These are phyloP conservation scores for Liopterus haemorrhoidalis DNA, from an alignment of 2,888 invertebrate genomes.

Conservation along the genomic window DNA sequence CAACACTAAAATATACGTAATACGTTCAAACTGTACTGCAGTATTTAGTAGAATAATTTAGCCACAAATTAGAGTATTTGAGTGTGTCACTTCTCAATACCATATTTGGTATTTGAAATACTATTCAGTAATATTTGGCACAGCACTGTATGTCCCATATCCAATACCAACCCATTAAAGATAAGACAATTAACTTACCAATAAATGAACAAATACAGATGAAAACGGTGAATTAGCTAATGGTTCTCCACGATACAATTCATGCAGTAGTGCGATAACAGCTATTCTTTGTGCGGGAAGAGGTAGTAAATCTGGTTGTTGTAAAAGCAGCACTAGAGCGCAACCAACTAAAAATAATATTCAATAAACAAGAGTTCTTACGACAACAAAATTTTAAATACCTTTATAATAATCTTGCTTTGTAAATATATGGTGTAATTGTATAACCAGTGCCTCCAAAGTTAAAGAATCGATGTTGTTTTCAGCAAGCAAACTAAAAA, in stretches of 20 bases:
- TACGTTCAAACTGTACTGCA: too few relatives aligned
- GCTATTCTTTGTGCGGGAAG: constrained; percentile 62
- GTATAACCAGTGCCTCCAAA: constrained; percentile 68
- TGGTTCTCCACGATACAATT: constrained; percentile 63
- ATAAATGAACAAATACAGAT: constrained; percentile 60
- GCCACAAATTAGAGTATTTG: too few relatives aligned
- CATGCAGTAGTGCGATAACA: constrained; percentile 62
- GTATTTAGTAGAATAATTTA: too few relatives aligned
- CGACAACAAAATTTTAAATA: constrained; percentile 41
- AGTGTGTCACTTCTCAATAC: too few relatives aligned
- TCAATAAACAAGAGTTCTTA: constrained; percentile 24
- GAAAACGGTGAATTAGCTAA: constrained; percentile 65
- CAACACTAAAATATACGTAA: too few relatives aligned
- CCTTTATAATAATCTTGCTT: constrained; percentile 73
- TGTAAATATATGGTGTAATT: constrained; percentile 72
- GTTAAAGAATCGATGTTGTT: constrained; percentile 67
- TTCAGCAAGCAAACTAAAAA: constrained; percentile 63
- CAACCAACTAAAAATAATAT: constrained; percentile 50
- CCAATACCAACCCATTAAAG: not conserved
- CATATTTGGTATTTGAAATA: too few relatives aligned
- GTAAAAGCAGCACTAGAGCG: constrained; percentile 57
- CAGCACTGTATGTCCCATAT: too few relatives aligned
- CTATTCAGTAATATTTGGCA: too few relatives aligned
- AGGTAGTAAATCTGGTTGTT: constrained; percentile 64
- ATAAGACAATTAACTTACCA: constrained; percentile 47